phyloP scores from a whole-genome alignment of 2,888 invertebrate genomes.

The Glyphotaelius pellucidus region DNA sequence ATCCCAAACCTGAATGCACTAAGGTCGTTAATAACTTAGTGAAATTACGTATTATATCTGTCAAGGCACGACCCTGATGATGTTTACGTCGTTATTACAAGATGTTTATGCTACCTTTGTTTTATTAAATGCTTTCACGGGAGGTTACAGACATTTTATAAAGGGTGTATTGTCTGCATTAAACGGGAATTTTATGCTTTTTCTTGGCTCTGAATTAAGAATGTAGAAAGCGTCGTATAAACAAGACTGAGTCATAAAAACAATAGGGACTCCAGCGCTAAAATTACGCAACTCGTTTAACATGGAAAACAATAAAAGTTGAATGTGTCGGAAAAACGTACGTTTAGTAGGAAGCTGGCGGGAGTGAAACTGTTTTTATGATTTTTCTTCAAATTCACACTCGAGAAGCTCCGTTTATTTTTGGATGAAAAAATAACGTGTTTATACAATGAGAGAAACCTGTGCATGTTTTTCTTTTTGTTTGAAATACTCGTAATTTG shows the following conservation, averaged over 20 bases:
- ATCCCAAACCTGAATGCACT: neutral
- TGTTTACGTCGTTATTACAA: neutral
- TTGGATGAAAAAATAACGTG: neutral
- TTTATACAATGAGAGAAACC: neutral
- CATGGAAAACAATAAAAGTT: conserved; percentile 15
- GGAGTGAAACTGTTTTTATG: neutral
- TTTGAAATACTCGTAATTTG: neutral
- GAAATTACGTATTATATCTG: neutral
- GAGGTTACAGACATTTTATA: neutral
- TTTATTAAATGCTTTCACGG: conserved; percentile 12
- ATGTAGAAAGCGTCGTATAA: neutral
- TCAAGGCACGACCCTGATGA: neutral
- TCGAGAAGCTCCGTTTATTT: neutral
- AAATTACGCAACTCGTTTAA: conserved; percentile 25
- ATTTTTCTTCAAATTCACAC: neutral
- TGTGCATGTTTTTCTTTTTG: neutral
- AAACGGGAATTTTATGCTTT: conserved; percentile 15
- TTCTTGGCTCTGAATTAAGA: conserved; percentile 33
- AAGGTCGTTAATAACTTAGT: neutral
- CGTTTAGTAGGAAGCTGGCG: neutral
- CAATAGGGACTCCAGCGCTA: neutral
- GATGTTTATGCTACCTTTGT: neutral
- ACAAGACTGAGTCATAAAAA: conserved; percentile 2
- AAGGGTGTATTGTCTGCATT: neutral
- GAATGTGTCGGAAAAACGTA: neutral